A percentile compares a stretch with the other conserved stretches of the same genome.
These are phyloP conservation scores for Allophyes oxyacanthae DNA, from an alignment of 2,888 invertebrate species.

Conservation along the genomic window DNA sequence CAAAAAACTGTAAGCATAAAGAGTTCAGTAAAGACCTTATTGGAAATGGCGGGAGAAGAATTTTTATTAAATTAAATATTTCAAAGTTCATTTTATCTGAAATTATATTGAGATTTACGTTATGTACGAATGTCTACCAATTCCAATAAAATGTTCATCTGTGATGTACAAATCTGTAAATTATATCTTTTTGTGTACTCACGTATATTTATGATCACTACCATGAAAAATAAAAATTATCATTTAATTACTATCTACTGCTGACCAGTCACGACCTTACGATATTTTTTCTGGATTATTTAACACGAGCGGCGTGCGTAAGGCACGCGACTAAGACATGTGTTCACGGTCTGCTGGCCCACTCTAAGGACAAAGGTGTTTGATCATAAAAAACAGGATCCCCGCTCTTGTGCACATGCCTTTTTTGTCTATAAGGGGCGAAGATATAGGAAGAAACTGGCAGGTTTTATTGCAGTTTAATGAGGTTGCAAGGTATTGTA, in stretches of 20 bases:
- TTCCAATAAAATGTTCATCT: too few species aligned
- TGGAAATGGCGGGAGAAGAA: too few species aligned
- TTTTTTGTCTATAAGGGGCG: conserved; percentile 54
- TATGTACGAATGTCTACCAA: too few species aligned
- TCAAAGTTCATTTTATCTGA: too few species aligned
- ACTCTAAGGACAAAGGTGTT: conserved; percentile 67
- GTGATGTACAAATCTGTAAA: too few species aligned
- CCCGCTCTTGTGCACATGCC: conserved; percentile 72
- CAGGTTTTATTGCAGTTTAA: conserved; percentile 9
- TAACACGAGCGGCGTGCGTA: conserved; percentile 51
- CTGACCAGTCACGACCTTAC: conserved; percentile 33
- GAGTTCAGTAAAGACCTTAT: too few species aligned
- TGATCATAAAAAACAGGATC: conserved; percentile 69
- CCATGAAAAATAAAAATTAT: conserved; percentile 13
- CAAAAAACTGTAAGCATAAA: too few species aligned
- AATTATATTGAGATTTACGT: too few species aligned
- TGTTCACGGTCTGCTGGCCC: conserved; percentile 66
- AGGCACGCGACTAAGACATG: conserved; percentile 73
- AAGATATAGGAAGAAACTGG: conserved; percentile 13
- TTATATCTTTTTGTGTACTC: too few species aligned
- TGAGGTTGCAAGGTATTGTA: conserved; percentile 4
- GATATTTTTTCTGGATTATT: conserved; percentile 48
- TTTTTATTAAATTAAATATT: too few species aligned
- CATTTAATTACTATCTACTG: conserved; percentile 15
- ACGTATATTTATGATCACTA: neutral